These are phyloP conservation scores for Phycodurus eques DNA, from an alignment of 2,113 vertebrate species.

Conservation along the genomic window DNA sequence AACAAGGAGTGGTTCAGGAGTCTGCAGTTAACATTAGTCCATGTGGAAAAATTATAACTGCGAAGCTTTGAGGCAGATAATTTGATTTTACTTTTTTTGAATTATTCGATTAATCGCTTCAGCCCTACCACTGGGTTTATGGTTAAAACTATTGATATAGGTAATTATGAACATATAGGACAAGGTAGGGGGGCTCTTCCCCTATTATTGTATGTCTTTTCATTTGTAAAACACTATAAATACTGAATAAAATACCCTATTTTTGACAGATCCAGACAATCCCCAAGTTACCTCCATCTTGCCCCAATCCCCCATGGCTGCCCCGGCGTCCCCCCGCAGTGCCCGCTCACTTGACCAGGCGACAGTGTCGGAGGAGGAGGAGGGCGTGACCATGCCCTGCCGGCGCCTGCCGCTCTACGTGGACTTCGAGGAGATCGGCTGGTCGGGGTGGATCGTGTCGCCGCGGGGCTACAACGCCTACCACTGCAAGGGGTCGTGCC, in stretches of 20 bases:
- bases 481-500: slow-evolving; percentile 80
- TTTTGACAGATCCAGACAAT: slow-evolving; percentile 48
- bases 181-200: too few relatives aligned
- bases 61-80: too few relatives aligned
- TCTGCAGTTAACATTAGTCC: too few relatives aligned
- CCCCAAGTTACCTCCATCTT: slow-evolving; percentile 33
- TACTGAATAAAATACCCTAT: not conserved
- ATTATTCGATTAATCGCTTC: too few relatives aligned
- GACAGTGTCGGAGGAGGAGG: slow-evolving; percentile 60
- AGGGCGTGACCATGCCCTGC: slow-evolving; percentile 54
- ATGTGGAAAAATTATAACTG: too few relatives aligned
- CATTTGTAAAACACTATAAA: too few relatives aligned
- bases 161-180: too few relatives aligned
- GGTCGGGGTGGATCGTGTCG: slow-evolving; percentile 83
- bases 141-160: too few relatives aligned
- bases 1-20: too few relatives aligned
- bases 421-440: slow-evolving; percentile 84
- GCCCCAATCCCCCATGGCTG: slow-evolving; percentile 40
- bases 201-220: too few relatives aligned
- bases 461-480: slow-evolving; percentile 82
- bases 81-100: too few relatives aligned
- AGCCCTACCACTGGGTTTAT: too few relatives aligned
- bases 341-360: slow-evolving; percentile 65
- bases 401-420: slow-evolving; percentile 78
- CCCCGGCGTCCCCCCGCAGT: slow-evolving; percentile 41